These are phyloP conservation scores for Macrotus californicus DNA, from an alignment of 2,113 vertebrate species.

Conservation along the genomic window DNA sequence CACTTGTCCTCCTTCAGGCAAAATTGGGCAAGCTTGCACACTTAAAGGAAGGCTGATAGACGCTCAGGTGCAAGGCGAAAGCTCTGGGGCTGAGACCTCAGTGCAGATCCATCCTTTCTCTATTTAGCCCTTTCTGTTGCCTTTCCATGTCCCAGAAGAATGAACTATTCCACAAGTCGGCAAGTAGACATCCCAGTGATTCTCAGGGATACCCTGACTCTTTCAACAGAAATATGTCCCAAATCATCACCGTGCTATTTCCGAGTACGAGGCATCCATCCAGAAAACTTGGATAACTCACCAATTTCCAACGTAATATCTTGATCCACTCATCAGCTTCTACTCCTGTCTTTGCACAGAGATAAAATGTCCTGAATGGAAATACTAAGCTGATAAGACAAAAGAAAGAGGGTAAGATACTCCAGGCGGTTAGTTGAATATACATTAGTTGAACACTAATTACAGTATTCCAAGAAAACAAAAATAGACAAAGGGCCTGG, in stretches of 20 bases:
- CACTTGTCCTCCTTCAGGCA: neutral
- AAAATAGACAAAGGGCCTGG: neutral
- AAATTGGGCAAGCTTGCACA: neutral
- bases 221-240: neutral
- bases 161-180: neutral
- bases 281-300: constrained; percentile 75
- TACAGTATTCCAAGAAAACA: neutral
- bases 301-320: constrained; percentile 95
- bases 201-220: neutral
- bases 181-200: neutral
- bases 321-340: constrained; percentile 99
- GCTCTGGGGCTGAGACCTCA: neutral
- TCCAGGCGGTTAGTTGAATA: neutral
- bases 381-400: constrained; percentile 89
- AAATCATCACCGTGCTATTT: neutral
- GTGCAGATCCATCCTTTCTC: neutral
- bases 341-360: constrained; percentile 92
- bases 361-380: constrained; percentile 93
- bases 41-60: neutral
- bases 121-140: neutral
- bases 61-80: accelerated
- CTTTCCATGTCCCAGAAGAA: neutral
- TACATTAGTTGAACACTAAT: neutral
- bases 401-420: constrained; percentile 15
- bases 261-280: too few species aligned